Evolutionary conservation across 1,140 invertebrate genomes (phyloP), one percentile per base, ranked within the genome.

Genomic region (Pachyrhynchus sulphureomaculatus): DNA sequence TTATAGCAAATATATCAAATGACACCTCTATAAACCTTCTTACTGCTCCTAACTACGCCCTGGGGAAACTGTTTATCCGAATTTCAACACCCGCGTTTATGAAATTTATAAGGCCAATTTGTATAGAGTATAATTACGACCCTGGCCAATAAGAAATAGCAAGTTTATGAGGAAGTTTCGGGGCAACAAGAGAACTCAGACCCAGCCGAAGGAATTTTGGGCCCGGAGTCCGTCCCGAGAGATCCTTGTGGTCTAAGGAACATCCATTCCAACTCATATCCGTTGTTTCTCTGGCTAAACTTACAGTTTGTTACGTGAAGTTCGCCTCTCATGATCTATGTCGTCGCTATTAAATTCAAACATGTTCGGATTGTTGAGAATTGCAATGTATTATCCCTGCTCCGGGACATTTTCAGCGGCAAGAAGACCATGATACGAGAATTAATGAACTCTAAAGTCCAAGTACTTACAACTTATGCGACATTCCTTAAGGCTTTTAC

Each of bases 331-430:
- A 75, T 75, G 73, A 75, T 75, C 66, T 75, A 75, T 75, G 73
- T 73, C 67, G 72, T 72, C 67, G 72, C 73, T 74, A 75, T 75
- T 75, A 75, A 75, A 75, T 75, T 72, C 72, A 72, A 75, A 74
- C 73, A 74, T 75, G 69, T 73, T 73, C 67, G 73, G 68, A 75
- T 75, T 75, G 73, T 73, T 75, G 71, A 66, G 68, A 75, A 75
- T 74, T 75, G 72, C 67, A 74, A 75, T 75, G 73, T 72, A 74
- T 75, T 73, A 72, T 73, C 71, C 73, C 70, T 66, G 72, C 68
- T 67, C 52, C 58, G 58, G 62, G 68, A 60, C 63, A 62, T 69
- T 68, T 68, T 52, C 64, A 21, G 42, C 29, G 41, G 18, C 42
- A 45, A 51, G 39, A 65, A 54, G 26, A 51, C 49, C 54, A 60